Conservation (phyloP, 2,888 invertebrate genomes). For the Drosophila nr. medialis region DNA sequence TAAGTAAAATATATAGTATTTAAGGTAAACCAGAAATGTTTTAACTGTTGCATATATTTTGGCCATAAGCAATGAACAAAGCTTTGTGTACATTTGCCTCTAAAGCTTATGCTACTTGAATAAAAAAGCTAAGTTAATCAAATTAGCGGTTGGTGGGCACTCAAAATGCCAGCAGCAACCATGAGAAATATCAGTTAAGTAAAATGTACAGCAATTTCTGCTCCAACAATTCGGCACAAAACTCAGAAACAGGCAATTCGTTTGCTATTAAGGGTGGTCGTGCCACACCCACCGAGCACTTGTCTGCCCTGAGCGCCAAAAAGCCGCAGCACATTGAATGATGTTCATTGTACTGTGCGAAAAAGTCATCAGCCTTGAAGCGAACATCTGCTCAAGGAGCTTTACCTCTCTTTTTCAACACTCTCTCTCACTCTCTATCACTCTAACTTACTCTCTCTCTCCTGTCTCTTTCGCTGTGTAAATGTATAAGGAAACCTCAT, state of each 20-base stretch:
- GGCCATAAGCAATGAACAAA: conserved; percentile 4
- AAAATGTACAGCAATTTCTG: conserved; percentile 36
- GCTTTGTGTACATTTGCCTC: conserved; percentile 15
- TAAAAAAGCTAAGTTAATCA: conserved; percentile 46
- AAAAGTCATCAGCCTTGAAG: conserved; percentile 52
- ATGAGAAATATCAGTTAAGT: conserved; percentile 31
- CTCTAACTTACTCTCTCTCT: background rate
- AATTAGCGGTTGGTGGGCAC: conserved; percentile 57
- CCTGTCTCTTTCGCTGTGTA: background rate
- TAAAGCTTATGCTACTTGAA: conserved; percentile 33
- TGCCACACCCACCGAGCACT: conserved; percentile 20
- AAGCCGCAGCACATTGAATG: conserved; percentile 40
- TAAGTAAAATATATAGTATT: background rate
- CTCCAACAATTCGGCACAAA: conserved; percentile 7
- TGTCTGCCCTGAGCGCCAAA: conserved; percentile 30
- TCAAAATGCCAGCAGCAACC: conserved; percentile 47
- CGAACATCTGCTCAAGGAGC: conserved; percentile 39
- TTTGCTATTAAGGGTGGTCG: conserved; percentile 58
- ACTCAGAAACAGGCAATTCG: conserved; percentile 51
- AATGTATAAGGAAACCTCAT: conserved; percentile 34
- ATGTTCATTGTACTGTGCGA: conserved; percentile 52
- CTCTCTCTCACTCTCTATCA: background rate
- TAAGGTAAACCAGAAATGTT: background rate
- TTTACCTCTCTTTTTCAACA: background rate
- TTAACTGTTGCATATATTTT: conserved; percentile 34